phyloP scores from a whole-genome alignment of 2,888 invertebrate species.

The Athalia rosae region DNA sequence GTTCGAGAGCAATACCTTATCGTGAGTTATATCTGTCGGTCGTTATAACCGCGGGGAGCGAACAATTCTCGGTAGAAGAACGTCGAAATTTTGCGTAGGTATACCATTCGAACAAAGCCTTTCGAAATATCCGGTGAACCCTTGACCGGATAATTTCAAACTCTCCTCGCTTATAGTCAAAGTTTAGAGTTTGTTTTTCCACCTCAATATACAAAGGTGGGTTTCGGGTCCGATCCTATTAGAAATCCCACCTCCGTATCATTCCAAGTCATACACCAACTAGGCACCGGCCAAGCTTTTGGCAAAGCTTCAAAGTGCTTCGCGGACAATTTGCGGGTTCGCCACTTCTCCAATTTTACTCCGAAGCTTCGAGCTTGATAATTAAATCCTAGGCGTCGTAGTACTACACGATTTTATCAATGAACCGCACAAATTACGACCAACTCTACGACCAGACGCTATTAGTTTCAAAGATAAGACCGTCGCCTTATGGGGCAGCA shows the following conservation, averaged over 20 bases:
- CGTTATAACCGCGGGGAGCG: neutral
- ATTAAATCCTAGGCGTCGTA: neutral
- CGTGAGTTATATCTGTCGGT: constrained; percentile 1
- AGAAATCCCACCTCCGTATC: neutral
- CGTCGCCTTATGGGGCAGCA: neutral
- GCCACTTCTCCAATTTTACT: neutral
- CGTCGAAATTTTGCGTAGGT: constrained; percentile 3
- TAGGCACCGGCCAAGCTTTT: constrained; percentile 2
- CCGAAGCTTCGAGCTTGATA: neutral
- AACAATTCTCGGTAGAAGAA: neutral
- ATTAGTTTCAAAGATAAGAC: constrained; percentile 1
- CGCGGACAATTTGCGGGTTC: constrained; percentile 4
- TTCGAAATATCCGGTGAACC: constrained; percentile 12
- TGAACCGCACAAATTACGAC: neutral
- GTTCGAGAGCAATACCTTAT: constrained; percentile 1
- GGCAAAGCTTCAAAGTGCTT: constrained; percentile 13
- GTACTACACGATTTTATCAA: neutral
- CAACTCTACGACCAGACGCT: neutral
- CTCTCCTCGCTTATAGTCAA: neutral
- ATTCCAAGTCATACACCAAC: no score
- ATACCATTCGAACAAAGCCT: constrained; percentile 20
- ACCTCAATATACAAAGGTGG: neutral
- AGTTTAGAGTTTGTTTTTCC: constrained; percentile 4
- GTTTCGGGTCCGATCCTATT: neutral
- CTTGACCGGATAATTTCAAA: constrained; percentile 15